Conservation (phyloP, 2,888 invertebrate species). For the Colletes collaris region DNA sequence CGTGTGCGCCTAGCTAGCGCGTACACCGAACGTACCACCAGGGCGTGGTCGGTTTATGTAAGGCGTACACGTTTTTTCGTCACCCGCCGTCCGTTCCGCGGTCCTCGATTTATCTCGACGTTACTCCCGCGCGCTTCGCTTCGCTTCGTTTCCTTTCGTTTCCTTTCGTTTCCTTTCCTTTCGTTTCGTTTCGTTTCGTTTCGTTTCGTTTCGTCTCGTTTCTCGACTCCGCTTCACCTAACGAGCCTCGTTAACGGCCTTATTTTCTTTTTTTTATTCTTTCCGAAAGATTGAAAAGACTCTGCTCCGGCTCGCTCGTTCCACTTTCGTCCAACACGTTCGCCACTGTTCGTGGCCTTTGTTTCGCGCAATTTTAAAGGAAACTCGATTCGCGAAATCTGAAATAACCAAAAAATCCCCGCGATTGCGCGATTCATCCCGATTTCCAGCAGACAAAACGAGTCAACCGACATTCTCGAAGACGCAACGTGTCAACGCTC, state of each 20-base stretch:
- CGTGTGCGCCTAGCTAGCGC: conserved; percentile 29
- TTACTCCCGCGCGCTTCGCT: conserved; percentile 54
- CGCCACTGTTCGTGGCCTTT: not conserved
- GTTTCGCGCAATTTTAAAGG: conserved; percentile 7
- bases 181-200: no score
- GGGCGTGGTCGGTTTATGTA: conserved; percentile 83
- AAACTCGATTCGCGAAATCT: no score
- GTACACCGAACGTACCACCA: conserved; percentile 67
- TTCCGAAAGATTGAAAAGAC: conserved; percentile 36
- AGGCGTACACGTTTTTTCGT: conserved; percentile 80
- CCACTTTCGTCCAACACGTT: no score
- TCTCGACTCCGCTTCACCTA: conserved; percentile 6
- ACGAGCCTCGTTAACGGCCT: conserved; percentile 49
- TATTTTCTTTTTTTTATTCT: conserved; percentile 33
- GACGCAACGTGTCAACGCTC: conserved; percentile 24
- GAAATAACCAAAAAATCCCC: no score
- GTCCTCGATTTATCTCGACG: conserved; percentile 64
- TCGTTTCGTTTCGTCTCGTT: conserved; percentile 1
- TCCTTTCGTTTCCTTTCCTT: not conserved
- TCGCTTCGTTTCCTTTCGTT: conserved; percentile 2
- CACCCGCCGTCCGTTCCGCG: conserved; percentile 67
- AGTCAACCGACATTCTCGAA: conserved; percentile 39
- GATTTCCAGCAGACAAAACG: not conserved
- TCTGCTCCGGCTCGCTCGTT: not conserved
- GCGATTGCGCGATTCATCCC: not conserved